Evolutionary conservation across 2,888 invertebrate species (phyloP).

Genomic region (Deilephila porcellus): DNA sequence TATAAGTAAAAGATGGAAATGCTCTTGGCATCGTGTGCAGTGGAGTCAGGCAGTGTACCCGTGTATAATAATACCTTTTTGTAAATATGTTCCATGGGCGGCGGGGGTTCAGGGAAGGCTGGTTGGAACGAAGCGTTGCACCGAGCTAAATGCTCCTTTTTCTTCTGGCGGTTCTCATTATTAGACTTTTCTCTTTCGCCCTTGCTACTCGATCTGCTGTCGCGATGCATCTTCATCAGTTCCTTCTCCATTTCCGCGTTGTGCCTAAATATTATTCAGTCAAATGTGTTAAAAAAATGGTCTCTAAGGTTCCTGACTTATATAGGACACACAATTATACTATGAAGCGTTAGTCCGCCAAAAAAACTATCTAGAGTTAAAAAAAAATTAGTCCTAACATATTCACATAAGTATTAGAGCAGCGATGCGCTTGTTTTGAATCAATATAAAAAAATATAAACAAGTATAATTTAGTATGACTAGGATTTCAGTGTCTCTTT

Average conservation of each 20-base stretch:
- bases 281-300: not conserved
- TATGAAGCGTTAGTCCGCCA: too few species aligned
- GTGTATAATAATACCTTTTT: constrained; percentile 4
- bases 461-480: too few species aligned
- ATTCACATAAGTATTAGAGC: too few species aligned
- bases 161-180: constrained; percentile 69
- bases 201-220: constrained; percentile 78
- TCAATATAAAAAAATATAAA: too few species aligned
- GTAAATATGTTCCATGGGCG: not conserved
- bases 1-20: too few species aligned
- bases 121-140: constrained; percentile 72
- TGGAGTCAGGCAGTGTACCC: not conserved
- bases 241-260: constrained; percentile 93
- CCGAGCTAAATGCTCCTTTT: constrained; percentile 74
- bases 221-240: constrained; percentile 89
- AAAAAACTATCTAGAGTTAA: too few species aligned
- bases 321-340: too few species aligned
- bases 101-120: constrained; percentile 34
- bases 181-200: constrained; percentile 52
- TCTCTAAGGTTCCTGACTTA: not conserved
- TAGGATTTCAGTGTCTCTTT: too few species aligned
- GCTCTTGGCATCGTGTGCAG: too few species aligned
- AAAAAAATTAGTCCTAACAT: too few species aligned
- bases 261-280: constrained; percentile 80
- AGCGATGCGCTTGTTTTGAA: too few species aligned